Evolutionary conservation across 1,140 invertebrate species (phyloP), one percentile per base, ranked within the genome.

Genomic region (Dendrolimus punctatus): DNA sequence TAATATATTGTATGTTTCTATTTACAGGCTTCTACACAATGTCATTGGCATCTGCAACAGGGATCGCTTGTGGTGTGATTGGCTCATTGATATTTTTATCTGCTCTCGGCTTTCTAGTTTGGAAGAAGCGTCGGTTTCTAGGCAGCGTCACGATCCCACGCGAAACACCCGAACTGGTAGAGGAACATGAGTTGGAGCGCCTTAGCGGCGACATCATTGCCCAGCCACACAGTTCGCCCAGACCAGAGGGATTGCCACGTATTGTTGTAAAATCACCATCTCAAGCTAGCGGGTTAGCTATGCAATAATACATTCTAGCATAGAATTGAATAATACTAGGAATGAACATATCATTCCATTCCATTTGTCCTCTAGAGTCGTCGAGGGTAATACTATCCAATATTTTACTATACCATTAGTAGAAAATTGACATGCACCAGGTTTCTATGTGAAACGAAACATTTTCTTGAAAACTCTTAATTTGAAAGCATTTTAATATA

Each of bases 1-100:
- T 9, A 9, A 46, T 3, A n/a, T 23, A 7, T 23, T 45, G 6
- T 48, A 4, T 5, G 36, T 48, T 36, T 8, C 0, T 2, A 39
- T 49, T 63, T 59, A 41, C 62, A 84, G 80, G 77, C 39, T 49
- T 76, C 40, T 73, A 80, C 51, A 63, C 68, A 46, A 75, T 83
- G 70, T 80, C 82, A 6, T 74, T 68, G 58, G 78, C 73, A 39
- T 73, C 80, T 8, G 65, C 68, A 5, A 75, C 73, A 0, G 76
- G 73, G 10, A 66, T 82, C n/a, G 73, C 66, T 0, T 55, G 82
- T 36, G 77, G 71, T 1, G 68, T 55, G 0, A 68, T 85, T 10
- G 57, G 63, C 2, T 68, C 76, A 4, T 55, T 59, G 0, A 55
- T 57, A 0, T 50, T 69, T 5, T 48, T 85, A 2, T 58, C 42